Conservation (phyloP, 1,140 invertebrate species). For the Pseudomyrmex flavicornis region DNA sequence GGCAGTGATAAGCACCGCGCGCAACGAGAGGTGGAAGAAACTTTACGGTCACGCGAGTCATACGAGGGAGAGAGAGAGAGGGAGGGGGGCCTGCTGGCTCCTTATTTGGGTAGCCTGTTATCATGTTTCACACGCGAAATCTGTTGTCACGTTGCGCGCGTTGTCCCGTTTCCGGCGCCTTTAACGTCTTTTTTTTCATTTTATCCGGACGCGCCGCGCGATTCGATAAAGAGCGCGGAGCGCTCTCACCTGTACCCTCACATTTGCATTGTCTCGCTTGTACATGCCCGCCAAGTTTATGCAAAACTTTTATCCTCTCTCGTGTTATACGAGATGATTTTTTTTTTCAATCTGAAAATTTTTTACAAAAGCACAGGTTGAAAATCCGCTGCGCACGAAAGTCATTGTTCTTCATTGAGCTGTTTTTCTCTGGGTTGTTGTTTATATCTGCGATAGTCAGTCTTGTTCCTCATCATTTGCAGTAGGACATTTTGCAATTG, state of each 20-base stretch:
- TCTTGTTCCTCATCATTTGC: no score
- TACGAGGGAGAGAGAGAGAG: constrained; percentile 43
- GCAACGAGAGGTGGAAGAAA: constrained; percentile 13
- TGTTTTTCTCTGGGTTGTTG: not conserved
- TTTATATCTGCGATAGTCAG: not conserved
- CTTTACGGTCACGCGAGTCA: constrained; percentile 47
- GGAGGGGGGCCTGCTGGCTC: constrained; percentile 76
- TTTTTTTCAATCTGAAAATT: not conserved
- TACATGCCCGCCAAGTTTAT: not conserved
- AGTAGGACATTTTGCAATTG: no score
- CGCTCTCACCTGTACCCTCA: not conserved
- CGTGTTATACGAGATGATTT: no score
- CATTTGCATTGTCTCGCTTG: not conserved
- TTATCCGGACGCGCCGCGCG: not conserved
- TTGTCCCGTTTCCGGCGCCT: not conserved
- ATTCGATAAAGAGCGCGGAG: not conserved
- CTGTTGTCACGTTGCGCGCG: constrained; percentile 40
- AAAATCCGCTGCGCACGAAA: no score
- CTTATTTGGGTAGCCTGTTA: constrained; percentile 85
- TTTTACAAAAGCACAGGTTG: not conserved
- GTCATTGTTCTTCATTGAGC: not conserved
- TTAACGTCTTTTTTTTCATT: not conserved
- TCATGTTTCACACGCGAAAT: constrained; percentile 84
- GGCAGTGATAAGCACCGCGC: constrained; percentile 81
- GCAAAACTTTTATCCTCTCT: not conserved